phyloP scores from a whole-genome alignment of 2,888 invertebrate species.

The Ellobium chinense region DNA sequence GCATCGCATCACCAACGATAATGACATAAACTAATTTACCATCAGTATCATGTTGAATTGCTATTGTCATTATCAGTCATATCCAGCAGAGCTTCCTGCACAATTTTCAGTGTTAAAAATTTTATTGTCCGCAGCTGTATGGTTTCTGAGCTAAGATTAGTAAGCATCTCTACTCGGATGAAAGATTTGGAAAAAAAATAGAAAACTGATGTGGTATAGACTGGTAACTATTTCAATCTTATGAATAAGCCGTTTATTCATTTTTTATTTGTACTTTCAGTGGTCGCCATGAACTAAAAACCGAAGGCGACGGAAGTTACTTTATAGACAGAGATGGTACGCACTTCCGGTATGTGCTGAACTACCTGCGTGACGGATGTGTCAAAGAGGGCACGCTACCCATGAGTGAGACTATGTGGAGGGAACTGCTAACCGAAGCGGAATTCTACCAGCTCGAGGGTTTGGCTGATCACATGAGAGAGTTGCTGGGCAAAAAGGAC shows the following conservation, averaged over 20 bases:
- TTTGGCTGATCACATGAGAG: slow-evolving; percentile 62
- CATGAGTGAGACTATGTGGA: slow-evolving; percentile 61
- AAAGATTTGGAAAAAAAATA: no score
- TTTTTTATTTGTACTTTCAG: slow-evolving; percentile 51
- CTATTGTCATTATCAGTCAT: no score
- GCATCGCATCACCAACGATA: no score
- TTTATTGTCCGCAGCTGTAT: no score
- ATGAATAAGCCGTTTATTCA: no score
- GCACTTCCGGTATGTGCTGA: slow-evolving; percentile 71
- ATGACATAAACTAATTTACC: no score
- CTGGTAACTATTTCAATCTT: no score
- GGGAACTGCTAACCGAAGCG: slow-evolving; percentile 71
- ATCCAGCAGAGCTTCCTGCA: no score
- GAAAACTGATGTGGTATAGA: no score
- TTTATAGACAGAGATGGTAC: slow-evolving; percentile 74
- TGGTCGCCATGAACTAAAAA: slow-evolving; percentile 68
- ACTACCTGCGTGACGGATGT: slow-evolving; percentile 71
- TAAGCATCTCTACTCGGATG: no score
- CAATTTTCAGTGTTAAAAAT: no score
- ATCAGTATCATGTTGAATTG: neutral
- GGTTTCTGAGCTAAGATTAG: no score
- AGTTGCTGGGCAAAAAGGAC: slow-evolving; percentile 53
- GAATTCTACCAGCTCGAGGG: slow-evolving; percentile 71
- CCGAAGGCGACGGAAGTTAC: slow-evolving; percentile 70
- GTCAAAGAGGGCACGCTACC: slow-evolving; percentile 73